Percentiles rank a stretch among this genome's conserved stretches.
These are phyloP conservation scores for Ceriagrion tenellum DNA, from an alignment of 2,888 invertebrate genomes.

Conservation along the genomic window DNA sequence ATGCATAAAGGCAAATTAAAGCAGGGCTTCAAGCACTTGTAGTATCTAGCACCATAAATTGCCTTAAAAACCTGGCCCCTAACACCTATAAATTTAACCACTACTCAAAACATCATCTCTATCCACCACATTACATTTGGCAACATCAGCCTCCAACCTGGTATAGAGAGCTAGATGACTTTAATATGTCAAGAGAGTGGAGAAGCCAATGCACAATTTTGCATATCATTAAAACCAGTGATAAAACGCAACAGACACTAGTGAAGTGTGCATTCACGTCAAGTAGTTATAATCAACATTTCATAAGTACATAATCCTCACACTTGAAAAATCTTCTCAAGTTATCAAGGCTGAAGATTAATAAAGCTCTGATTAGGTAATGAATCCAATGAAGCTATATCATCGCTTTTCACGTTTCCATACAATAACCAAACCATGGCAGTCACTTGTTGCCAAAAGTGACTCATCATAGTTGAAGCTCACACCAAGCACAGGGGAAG, in stretches of 20 bases:
- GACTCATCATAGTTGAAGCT: conserved; percentile 94
- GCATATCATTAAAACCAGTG: too few relatives aligned
- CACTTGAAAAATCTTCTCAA: background rate
- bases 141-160: too few relatives aligned
- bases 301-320: too few relatives aligned
- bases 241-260: too few relatives aligned
- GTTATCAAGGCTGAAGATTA: background rate
- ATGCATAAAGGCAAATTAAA: too few relatives aligned
- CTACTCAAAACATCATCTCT: background rate
- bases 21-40: too few relatives aligned
- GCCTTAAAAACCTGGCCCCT: background rate
- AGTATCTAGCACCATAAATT: background rate
- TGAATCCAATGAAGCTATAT: background rate
- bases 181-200: too few relatives aligned
- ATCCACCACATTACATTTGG: background rate
- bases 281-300: too few relatives aligned
- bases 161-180: too few relatives aligned
- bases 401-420: conserved; percentile 81
- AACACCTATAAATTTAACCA: background rate
- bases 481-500: conserved; percentile 89
- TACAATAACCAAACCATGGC: conserved; percentile 88
- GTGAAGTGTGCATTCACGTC: too few relatives aligned
- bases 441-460: conserved; percentile 90
- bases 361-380: background rate
- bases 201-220: too few relatives aligned